phyloP scores from a whole-genome alignment of 2,888 invertebrate species.

The Lathronympha strigana region DNA sequence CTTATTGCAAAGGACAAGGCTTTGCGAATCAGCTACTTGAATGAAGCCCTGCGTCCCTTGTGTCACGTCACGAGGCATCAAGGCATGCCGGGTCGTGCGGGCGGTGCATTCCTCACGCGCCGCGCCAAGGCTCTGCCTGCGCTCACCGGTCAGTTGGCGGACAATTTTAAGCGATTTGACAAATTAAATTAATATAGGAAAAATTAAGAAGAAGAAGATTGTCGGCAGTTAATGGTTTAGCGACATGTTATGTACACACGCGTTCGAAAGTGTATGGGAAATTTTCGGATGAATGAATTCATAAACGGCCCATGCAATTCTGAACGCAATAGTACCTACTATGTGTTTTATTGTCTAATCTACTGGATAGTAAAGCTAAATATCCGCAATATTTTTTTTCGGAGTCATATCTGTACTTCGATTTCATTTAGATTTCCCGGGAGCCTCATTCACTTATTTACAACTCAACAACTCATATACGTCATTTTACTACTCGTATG shows the following conservation, averaged over 20 bases:
- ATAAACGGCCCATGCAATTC: too few relatives aligned
- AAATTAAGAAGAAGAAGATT: background rate
- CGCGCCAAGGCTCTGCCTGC: slow-evolving; percentile 57
- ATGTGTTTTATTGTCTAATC: background rate
- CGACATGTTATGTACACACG: too few relatives aligned
- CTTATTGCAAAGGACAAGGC: slow-evolving; percentile 2
- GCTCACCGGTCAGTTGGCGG: slow-evolving; percentile 44
- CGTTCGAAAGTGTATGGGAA: too few relatives aligned
- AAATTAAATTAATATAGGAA: slow-evolving; percentile 8
- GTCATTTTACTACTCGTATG: too few relatives aligned
- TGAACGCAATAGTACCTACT: too few relatives aligned
- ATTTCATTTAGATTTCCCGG: background rate
- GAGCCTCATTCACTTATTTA: too few relatives aligned
- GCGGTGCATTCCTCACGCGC: slow-evolving; percentile 62
- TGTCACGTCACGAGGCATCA: slow-evolving; percentile 21
- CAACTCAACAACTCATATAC: too few relatives aligned
- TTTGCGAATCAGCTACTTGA: background rate
- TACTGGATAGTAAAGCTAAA: background rate
- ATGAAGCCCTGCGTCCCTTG: slow-evolving; percentile 20
- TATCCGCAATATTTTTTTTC: background rate
- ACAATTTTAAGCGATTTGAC: slow-evolving; percentile 1
- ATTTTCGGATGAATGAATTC: too few relatives aligned
- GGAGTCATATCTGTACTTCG: background rate
- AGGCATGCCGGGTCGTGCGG: slow-evolving; percentile 54
- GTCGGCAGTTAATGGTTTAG: background rate